Percentiles rank a stretch among this genome's conserved stretches.
phyloP scores from a whole-genome alignment of 2,888 invertebrate genomes.

The Zeuzera pyrina region DNA sequence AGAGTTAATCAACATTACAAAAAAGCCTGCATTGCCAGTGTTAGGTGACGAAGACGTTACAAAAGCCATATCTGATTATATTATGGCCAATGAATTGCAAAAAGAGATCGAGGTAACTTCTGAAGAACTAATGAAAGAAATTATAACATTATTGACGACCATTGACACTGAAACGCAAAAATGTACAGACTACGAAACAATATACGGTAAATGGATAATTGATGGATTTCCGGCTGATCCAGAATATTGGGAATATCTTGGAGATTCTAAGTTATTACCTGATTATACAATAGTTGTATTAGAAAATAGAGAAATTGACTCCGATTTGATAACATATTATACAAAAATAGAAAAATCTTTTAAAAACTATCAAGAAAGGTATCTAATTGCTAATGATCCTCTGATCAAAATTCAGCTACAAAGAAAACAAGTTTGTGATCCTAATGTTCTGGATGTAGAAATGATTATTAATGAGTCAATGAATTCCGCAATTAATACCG shows the following conservation, averaged over 20 bases:
- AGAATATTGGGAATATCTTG: slow-evolving; percentile 59
- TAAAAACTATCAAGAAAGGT: slow-evolving; percentile 40
- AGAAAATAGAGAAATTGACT: slow-evolving; percentile 59
- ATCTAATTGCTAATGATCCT: slow-evolving; percentile 36
- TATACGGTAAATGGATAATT: slow-evolving; percentile 73
- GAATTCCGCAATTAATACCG: slow-evolving; percentile 15
- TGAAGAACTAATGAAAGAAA: slow-evolving; percentile 54
- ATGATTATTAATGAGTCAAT: slow-evolving; percentile 29
- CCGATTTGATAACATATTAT: slow-evolving; percentile 41
- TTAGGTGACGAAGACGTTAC: slow-evolving; percentile 61
- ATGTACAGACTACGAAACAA: slow-evolving; percentile 26
- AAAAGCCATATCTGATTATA: slow-evolving; percentile 42
- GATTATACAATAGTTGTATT: slow-evolving; percentile 71
- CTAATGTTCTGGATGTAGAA: slow-evolving; percentile 22
- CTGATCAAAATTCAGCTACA: slow-evolving; percentile 37
- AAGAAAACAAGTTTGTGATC: slow-evolving; percentile 16
- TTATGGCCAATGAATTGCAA: slow-evolving; percentile 46
- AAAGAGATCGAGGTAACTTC: slow-evolving; percentile 48
- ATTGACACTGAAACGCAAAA: slow-evolving; percentile 40
- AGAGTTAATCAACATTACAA: slow-evolving; percentile 25
- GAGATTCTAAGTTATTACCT: slow-evolving; percentile 52
- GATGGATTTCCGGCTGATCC: slow-evolving; percentile 71
- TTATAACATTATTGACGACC: slow-evolving; percentile 38
- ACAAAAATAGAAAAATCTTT: slow-evolving; percentile 30
- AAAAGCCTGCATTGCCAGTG: slow-evolving; percentile 43